A percentile compares a stretch with the other conserved stretches of the same genome.
Evolutionary conservation across 2,113 vertebrate genomes (phyloP).

Genomic region (Nothobranchius kuhntae): DNA sequence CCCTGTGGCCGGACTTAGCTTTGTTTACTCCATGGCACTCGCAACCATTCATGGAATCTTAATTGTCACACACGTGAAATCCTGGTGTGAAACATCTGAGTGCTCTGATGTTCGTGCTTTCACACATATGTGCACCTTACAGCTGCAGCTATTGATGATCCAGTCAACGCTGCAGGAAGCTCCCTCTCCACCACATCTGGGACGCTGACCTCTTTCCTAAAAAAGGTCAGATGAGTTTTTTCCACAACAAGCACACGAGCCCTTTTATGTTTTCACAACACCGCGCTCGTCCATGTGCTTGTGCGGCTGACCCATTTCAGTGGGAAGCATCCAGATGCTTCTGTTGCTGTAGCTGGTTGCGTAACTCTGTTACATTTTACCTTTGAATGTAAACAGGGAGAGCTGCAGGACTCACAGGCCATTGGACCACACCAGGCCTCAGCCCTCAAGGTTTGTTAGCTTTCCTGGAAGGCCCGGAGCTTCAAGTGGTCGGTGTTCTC

Average conservation of each 20-base stretch:
- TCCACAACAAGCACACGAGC: conserved; percentile 51
- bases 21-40: conserved; percentile 40
- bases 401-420: conserved; percentile 42
- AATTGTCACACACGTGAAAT: conserved; percentile 37
- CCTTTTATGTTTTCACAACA: conserved; percentile 66
- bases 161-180: conserved; percentile 19
- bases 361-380: conserved; percentile 53
- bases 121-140: conserved; percentile 5
- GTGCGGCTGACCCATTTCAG: conserved; percentile 52
- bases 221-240: conserved; percentile 43
- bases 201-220: conserved; percentile 49
- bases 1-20: conserved; percentile 13
- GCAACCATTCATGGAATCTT: conserved; percentile 28
- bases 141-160: conserved; percentile 42
- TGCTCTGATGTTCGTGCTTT: conserved; percentile 39
- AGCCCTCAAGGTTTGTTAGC: conserved; percentile 37
- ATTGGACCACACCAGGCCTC: conserved; percentile 17
- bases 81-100: not conserved
- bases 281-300: conserved; percentile 33
- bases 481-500: conserved; percentile 40
- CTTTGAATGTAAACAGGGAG: conserved; percentile 60
- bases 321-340: conserved; percentile 69
- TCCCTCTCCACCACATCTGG: conserved; percentile 55
- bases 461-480: conserved; percentile 41
- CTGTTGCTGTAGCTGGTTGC: conserved; percentile 44